Conservation (phyloP, 2,113 vertebrate species). For the Bagarius yarrelli region DNA sequence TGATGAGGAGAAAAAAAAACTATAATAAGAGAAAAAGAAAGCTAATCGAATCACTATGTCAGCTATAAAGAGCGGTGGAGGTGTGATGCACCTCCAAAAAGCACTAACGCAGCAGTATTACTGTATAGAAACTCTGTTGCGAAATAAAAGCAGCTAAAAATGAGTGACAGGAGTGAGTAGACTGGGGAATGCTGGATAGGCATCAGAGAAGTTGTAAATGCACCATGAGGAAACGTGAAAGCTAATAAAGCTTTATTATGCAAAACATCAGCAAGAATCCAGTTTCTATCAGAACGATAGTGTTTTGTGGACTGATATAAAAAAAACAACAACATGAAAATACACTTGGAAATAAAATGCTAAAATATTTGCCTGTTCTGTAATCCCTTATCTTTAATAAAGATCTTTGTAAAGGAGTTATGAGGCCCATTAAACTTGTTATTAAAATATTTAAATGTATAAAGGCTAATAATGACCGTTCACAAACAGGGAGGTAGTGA, state of each 20-base stretch:
- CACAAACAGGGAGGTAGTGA: too few species aligned
- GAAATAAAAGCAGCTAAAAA: not conserved
- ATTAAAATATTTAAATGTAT: too few species aligned
- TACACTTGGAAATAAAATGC: too few species aligned
- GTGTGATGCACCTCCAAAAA: not conserved
- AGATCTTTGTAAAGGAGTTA: too few species aligned
- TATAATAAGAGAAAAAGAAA: not conserved
- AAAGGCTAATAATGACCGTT: too few species aligned
- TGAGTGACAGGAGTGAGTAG: not conserved
- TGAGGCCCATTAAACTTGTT: too few species aligned
- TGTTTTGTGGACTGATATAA: not conserved
- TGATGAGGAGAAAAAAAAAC: not conserved
- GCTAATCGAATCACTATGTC: slow-evolving; percentile 1
- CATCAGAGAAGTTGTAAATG: not conserved
- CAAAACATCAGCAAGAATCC: not conserved
- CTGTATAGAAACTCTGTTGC: not conserved
- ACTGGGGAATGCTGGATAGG: not conserved
- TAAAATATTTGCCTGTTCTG: too few species aligned
- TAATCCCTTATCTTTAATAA: too few species aligned
- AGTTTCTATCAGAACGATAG: not conserved
- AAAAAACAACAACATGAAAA: not conserved
- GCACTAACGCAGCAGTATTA: not conserved
- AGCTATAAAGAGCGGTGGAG: not conserved
- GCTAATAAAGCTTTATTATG: not conserved
- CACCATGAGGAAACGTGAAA: not conserved